Evolutionary conservation across 2,113 vertebrate species (phyloP).

Genomic region (Cervus canadensis): DNA sequence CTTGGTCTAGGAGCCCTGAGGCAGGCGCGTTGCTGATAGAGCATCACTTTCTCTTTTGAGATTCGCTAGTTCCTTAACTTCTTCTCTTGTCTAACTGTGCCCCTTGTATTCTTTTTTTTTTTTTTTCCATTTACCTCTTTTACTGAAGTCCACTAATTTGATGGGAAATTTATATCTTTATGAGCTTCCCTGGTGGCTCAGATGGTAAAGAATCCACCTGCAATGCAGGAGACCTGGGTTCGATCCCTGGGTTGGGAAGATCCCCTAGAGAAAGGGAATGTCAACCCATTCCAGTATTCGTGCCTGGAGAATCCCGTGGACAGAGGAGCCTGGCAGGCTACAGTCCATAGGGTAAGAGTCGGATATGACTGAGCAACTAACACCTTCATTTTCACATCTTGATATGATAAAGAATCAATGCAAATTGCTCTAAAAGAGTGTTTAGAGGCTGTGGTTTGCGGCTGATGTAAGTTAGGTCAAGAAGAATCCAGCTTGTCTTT

Average conservation of each 20-base stretch:
- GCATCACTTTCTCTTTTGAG: constrained; percentile 47
- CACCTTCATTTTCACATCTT: background rate
- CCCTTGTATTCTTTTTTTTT: background rate
- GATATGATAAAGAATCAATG: background rate
- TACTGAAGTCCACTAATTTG: constrained; percentile 12
- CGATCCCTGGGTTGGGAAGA: background rate
- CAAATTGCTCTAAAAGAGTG: background rate
- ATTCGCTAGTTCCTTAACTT: background rate
- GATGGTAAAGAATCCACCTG: background rate
- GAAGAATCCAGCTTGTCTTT: background rate
- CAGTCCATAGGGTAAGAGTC: background rate
- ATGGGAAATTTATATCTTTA: constrained; percentile 56
- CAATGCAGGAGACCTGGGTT: background rate
- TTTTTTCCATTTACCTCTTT: background rate
- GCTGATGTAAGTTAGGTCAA: background rate
- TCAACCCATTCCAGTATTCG: background rate
- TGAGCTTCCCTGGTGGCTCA: background rate
- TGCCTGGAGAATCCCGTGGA: background rate
- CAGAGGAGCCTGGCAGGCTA: background rate
- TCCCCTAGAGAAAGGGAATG: background rate
- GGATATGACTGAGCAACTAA: background rate
- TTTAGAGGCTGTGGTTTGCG: background rate
- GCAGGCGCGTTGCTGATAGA: background rate
- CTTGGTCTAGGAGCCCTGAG: constrained; percentile 57
- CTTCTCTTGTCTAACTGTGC: background rate